Evolutionary conservation across 2,113 vertebrate species (phyloP).

Genomic region (Cephalopholis sonnerati): DNA sequence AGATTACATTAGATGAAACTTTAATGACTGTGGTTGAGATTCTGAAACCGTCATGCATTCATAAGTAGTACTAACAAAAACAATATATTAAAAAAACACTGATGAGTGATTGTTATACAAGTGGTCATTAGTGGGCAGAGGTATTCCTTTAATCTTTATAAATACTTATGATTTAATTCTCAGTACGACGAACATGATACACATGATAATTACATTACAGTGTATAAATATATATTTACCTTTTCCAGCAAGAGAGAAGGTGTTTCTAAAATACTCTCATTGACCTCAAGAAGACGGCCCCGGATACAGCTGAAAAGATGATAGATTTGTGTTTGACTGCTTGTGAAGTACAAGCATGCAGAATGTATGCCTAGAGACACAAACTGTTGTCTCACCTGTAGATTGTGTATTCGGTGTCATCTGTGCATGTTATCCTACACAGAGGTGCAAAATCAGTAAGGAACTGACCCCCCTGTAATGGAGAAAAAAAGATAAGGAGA

Average conservation of each 20-base stretch:
- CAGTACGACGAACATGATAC: background rate
- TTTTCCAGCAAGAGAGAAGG: slow-evolving; percentile 92
- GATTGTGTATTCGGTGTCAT: slow-evolving; percentile 94
- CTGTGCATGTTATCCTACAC: slow-evolving; percentile 92
- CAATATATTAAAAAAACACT: background rate
- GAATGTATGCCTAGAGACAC: background rate
- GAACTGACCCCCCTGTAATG: slow-evolving; percentile 93
- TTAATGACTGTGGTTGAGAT: background rate
- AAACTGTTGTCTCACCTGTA: slow-evolving; percentile 86
- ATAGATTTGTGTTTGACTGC: background rate
- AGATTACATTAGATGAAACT: background rate
- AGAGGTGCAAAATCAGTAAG: slow-evolving; percentile 96
- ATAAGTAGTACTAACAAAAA: background rate
- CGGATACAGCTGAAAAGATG: slow-evolving; percentile 90
- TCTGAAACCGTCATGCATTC: too few relatives aligned
- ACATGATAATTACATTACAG: background rate
- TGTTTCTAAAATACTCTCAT: slow-evolving; percentile 91
- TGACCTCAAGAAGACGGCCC: slow-evolving; percentile 96
- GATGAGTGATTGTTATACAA: too few relatives aligned
- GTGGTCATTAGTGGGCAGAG: too few relatives aligned
- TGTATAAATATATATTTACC: slow-evolving; percentile 78
- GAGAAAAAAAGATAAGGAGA: background rate
- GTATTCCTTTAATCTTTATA: too few relatives aligned
- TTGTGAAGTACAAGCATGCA: background rate
- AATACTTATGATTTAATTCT: background rate